Conservation (phyloP, 2,797 vertebrate species). For the Enteromius viviparus region DNA sequence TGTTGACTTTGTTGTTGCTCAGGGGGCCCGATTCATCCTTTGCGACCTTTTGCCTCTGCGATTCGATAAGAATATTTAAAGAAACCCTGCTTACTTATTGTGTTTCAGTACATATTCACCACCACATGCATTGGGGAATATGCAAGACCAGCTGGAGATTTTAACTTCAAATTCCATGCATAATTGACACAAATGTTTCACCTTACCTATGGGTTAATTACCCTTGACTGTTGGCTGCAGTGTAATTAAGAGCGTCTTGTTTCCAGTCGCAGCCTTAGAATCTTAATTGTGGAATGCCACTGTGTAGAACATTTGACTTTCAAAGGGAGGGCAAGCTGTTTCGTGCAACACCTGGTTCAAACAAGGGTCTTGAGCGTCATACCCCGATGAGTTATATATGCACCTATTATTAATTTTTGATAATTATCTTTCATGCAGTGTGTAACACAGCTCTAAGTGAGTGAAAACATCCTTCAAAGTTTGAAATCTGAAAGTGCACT, state of each 20-base stretch:
- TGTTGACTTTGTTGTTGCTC: constrained; percentile 61
- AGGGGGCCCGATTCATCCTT: constrained; percentile 50
- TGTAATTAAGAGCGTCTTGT: constrained; percentile 67
- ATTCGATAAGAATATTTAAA: constrained; percentile 50
- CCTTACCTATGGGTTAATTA: constrained; percentile 67
- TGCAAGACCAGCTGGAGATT: constrained; percentile 42
- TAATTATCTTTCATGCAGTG: too few species aligned
- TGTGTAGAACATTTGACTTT: constrained; percentile 67
- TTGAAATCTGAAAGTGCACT: too few species aligned
- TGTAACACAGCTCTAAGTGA: too few species aligned
- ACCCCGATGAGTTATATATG: constrained; percentile 54
- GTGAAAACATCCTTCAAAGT: too few species aligned
- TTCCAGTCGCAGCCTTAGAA: constrained; percentile 59
- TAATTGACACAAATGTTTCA: constrained; percentile 62
- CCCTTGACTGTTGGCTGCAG: constrained; percentile 66
- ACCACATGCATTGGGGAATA: constrained; percentile 34
- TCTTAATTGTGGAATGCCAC: constrained; percentile 53
- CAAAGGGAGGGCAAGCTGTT: constrained; percentile 55
- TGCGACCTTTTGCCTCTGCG: constrained; percentile 57
- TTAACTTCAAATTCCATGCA: constrained; percentile 50
- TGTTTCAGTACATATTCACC: constrained; percentile 47
- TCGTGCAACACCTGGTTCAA: constrained; percentile 53
- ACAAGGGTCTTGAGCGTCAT: constrained; percentile 61
- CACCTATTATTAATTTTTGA: too few species aligned
- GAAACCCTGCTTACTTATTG: constrained; percentile 18